Evolutionary conservation across 2,797 vertebrate species (phyloP).

Genomic region (Phrynocephalus forsythii): DNA sequence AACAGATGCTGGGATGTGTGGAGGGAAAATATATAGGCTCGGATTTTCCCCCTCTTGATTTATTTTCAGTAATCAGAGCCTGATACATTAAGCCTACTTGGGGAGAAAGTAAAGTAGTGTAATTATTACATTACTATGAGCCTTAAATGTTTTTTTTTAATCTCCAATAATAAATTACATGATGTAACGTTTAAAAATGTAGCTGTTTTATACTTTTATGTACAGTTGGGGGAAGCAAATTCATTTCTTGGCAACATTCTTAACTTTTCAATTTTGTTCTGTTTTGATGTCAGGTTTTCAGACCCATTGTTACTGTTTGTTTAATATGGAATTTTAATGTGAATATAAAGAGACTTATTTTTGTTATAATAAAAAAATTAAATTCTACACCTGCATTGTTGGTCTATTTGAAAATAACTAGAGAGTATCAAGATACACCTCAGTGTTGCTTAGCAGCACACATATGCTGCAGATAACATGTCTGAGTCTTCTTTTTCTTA

Average conservation of each 20-base stretch:
- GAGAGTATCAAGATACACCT: background rate
- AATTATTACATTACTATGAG: background rate
- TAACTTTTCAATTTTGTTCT: slow-evolving; percentile 10
- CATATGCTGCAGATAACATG: background rate
- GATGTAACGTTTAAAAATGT: background rate
- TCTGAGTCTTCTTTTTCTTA: background rate
- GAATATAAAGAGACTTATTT: slow-evolving; percentile 48
- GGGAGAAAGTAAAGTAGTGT: background rate
- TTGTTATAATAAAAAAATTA: slow-evolving; percentile 68
- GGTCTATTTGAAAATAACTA: background rate
- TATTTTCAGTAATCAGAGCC: background rate
- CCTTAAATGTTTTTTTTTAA: slow-evolving; percentile 22
- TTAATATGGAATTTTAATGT: slow-evolving; percentile 47
- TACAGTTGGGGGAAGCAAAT: slow-evolving; percentile 2
- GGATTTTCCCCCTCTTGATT: background rate
- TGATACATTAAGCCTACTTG: background rate
- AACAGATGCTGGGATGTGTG: background rate
- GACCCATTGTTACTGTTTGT: slow-evolving; percentile 12
- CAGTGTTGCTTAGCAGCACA: background rate
- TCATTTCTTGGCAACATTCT: background rate
- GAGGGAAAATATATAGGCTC: slow-evolving; percentile 7
- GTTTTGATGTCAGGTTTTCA: background rate
- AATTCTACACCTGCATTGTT: background rate
- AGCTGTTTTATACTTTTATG: background rate
- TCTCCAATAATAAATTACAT: background rate